Base-by-base conservation (phyloP, 2,797 vertebrate genomes). In the Phrynocephalus vlangalii region DNA sequence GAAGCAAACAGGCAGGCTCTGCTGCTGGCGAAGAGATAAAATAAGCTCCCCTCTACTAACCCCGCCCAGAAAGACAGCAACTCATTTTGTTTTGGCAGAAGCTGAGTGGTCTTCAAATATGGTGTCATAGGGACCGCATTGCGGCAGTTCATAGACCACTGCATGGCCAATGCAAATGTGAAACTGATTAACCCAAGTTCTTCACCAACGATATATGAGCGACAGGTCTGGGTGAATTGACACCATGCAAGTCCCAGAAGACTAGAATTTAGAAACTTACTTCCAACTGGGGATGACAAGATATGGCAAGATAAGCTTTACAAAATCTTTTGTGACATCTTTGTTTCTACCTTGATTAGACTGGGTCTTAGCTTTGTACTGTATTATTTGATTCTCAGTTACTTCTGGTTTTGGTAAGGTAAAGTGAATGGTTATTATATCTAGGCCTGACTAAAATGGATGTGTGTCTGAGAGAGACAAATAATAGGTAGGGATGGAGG, bases 51-150 rank as follows among this genome's bases (percentile, higher is more conserved):
- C 91, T 94, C 92, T 82, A 77, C 91, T 94, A 92, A 93, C 94
- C 95, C 95, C 94, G 95, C 95, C 95, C 95, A 93, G 87, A 89
- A 93, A 72, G 67, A 83, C 80, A 28, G 7, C 92, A 91, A 16
- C 90, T 76, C 93, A 94, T 94, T 82, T 89, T 95, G 90, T 93
- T 93, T 92, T 93, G 92, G 84, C 67, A 16, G 92, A 94, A 91
- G 92, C 91, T 92, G 38, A 1, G 80, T 6, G 91, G 94, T 91
- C 94, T 90, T 91, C 88, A 38, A 30, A 93, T 80, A 3, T 79
- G 81, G 89, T 82, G 93, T 92, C 93, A 93, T 94, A 78, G 90
- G 63, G 94, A 92, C 95, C 93, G 95, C 95, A 96, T 95, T 96
- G 95, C 95, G 95, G 95, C 94, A 96, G 66, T 78, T 67, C 2